Evolutionary conservation across 2,797 vertebrate species (phyloP), one percentile per base, ranked within the genome.

Genomic region (Sardinella longiceps): DNA sequence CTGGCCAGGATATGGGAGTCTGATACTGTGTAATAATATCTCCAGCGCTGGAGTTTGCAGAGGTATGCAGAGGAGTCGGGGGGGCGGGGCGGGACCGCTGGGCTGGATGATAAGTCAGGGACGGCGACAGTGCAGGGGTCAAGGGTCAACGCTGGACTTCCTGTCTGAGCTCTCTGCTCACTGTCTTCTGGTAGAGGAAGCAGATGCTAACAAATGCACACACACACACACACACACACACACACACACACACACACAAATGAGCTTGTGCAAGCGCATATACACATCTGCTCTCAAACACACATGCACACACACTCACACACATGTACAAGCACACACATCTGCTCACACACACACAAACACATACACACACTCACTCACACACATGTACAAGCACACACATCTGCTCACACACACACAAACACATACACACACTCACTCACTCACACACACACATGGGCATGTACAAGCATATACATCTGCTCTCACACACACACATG

Each of bases 211-310:
- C 50, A 18, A 14, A 53, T 3, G 5, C 50, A 20, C 50, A 53
- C 15, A 56, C 51, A 37, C 81, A 82, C 18, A 39, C 53, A 43
- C 53, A 60, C 81, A 82, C 81, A 60, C 81, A 63, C 53, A 63
- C 53, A 63, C 66, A 82, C 48, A 77, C 56, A 25, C 10, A 2
- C 58, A n/a, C 53, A 14, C 20, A 51, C 48, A 51, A 30, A 39
- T 25, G 23, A 12, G 15, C 81, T 6, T 5, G n/a, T 39, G 20
- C 81, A 56, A 50, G 45, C 66, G 60, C 66, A 81, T 45, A 84
- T 51, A 80, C 83, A 83, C 46, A 84, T 51, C 83, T 63, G 45
- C 63, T 48, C 77, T 66, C 25, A 80, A 46, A 82, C 12, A 60
- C 81, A 83, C 82, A 80, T 33, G 82, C 39, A 63, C 53, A 81